Evolutionary conservation across 2,797 vertebrate genomes (phyloP).

Genomic region (Chaetophractus vellerosus): DNA sequence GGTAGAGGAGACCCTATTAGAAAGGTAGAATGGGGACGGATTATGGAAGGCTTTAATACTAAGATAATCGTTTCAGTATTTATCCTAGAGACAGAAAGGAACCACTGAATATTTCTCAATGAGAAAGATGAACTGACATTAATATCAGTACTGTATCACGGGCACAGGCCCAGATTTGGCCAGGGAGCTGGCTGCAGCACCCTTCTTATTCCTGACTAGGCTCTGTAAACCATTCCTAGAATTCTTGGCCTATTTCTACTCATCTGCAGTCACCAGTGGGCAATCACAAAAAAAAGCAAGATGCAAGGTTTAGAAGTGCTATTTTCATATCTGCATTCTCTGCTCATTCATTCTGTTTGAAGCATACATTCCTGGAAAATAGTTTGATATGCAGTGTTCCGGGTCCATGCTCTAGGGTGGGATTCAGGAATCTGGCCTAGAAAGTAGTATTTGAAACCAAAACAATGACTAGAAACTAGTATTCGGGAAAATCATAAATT

Average conservation of each 20-base stretch:
- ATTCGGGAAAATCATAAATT: background rate
- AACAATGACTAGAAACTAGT: background rate
- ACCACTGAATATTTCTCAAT: background rate
- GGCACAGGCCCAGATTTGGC: background rate
- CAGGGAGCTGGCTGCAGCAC: background rate
- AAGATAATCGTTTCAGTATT: background rate
- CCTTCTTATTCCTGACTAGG: background rate
- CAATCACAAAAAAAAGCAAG: background rate
- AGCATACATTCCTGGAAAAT: background rate
- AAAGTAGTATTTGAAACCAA: background rate
- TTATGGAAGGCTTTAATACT: background rate
- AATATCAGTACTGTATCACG: background rate
- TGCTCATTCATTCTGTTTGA: conserved; percentile 35
- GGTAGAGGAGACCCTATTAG: background rate
- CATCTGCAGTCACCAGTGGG: background rate
- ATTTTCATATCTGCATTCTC: conserved; percentile 24
- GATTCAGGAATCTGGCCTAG: background rate
- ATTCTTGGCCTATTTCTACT: background rate
- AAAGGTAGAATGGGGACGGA: background rate
- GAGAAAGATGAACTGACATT: background rate
- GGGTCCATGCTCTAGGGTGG: background rate
- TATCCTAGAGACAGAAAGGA: background rate
- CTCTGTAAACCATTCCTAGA: conserved; percentile 3
- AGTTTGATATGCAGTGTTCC: conserved; percentile 2
- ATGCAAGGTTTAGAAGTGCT: background rate